Base-by-base conservation (phyloP, 2,888 invertebrate species). In the Liopterus haemorrhoidalis region DNA sequence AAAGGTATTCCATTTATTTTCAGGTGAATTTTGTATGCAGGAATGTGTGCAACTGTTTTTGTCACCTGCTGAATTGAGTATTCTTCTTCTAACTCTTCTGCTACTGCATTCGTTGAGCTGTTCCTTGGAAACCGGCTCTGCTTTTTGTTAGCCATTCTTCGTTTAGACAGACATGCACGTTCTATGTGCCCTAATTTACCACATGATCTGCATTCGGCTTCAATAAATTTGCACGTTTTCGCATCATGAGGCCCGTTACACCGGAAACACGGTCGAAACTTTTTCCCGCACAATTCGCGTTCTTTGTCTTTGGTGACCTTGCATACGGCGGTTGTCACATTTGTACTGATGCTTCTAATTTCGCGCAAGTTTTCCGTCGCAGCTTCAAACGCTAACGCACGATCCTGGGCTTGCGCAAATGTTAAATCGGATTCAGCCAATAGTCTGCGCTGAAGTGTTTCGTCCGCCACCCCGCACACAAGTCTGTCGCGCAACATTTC, bases 391-490 rank as follows among this genome's bases (percentile, higher is more conserved):
- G 33, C 31, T 6, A 28, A 6, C 9, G 41, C 41, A 30, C 21
- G 21, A 12, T 41, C 41, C 15, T 21, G 15, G 4, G 41, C 41
- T 12, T 31, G 32, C 20, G 12, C 24, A 20, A 43, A 48, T 8
- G 49, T 49, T 28, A 49, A 22, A 18, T 28, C 6, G 11, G 47
- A 11, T 43, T 49, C 48, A 11, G 50, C 44, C 18, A 50, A 35
- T n/a, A 50, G 28, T 19, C 41, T 24, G 3, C 48, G 20, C 37
- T 50, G 50, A 1, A 50, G 16, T n/a, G 8, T 12, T n/a, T 36
- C 46, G 11, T 49, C 48, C 21, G 24, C 25, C 9, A 49, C 43
- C 9, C 50, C 48, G 25, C 50, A 49, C 2, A 50, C 50, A 4
- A 50, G 8, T 9, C 45, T 31, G 28, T 50, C 48, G 28, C 48